These are phyloP conservation scores for Sinhomidia bicolor DNA, from an alignment of 2,888 invertebrate genomes.

Conservation along the genomic window DNA sequence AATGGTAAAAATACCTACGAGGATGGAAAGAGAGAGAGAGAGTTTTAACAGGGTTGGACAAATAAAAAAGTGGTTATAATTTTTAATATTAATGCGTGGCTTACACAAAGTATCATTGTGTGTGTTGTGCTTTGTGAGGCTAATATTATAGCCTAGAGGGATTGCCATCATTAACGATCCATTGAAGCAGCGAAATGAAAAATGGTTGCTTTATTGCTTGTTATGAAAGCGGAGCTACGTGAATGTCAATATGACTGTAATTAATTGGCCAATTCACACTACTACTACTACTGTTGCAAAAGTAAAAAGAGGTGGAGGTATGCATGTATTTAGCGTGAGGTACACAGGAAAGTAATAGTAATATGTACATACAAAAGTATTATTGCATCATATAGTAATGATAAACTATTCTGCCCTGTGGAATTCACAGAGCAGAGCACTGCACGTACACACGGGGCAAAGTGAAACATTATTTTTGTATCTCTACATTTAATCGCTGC, in stretches of 20 bases:
- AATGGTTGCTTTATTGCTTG: not conserved
- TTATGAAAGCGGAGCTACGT: not conserved
- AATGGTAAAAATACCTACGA: too few species aligned
- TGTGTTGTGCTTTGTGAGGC: not conserved
- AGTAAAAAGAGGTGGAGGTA: too few species aligned
- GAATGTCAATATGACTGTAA: conserved; percentile 1
- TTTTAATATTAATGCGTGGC: not conserved
- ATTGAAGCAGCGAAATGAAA: not conserved
- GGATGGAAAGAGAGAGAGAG: not conserved
- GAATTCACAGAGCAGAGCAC: too few species aligned
- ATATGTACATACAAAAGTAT: too few species aligned
- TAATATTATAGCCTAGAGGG: not conserved
- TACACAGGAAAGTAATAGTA: too few species aligned
- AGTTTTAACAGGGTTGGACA: not conserved
- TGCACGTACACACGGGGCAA: too few species aligned
- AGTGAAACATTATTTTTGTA: too few species aligned
- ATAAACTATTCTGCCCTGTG: not conserved
- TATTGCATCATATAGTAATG: too few species aligned
- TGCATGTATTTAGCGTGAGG: too few species aligned
- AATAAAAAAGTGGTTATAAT: not conserved
- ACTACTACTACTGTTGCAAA: not conserved
- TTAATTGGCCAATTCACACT: conserved; percentile 19
- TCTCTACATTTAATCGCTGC: too few species aligned
- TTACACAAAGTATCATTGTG: not conserved
- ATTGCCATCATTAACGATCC: conserved; percentile 19